phyloP scores from a whole-genome alignment of 2,797 vertebrate genomes.

The Acanthurus tractus region DNA sequence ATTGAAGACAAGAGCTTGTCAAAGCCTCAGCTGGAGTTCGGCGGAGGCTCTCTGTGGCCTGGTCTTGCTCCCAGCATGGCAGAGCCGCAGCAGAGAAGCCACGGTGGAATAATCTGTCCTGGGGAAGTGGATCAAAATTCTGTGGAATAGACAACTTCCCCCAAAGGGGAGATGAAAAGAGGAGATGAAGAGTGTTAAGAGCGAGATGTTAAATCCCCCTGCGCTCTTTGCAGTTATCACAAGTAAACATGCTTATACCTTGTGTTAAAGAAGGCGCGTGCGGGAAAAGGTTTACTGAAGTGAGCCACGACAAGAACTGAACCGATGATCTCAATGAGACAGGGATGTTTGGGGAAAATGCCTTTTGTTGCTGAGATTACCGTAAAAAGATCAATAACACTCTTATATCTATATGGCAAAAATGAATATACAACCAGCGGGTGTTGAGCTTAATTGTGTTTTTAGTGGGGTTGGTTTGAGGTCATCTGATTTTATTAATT shows the following conservation, averaged over 20 bases:
- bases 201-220: constrained; percentile 7
- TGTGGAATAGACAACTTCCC: constrained; percentile 29
- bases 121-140: constrained; percentile 23
- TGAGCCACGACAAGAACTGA: not conserved
- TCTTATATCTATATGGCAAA: not conserved
- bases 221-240: not conserved
- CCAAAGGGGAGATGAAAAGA: constrained; percentile 30
- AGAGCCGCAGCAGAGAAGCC: constrained; percentile 41
- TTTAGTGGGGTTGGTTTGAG: no score
- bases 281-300: not conserved
- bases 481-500: no score
- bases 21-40: constrained; percentile 74
- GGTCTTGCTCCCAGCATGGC: constrained; percentile 58
- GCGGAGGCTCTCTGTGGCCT: constrained; percentile 54
- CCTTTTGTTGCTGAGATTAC: not conserved
- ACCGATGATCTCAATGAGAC: not conserved
- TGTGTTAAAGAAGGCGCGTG: not conserved
- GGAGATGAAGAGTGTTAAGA: constrained; percentile 18
- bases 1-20: constrained; percentile 74
- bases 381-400: not conserved
- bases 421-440: not conserved
- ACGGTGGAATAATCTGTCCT: constrained; percentile 57
- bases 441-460: not conserved
- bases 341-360: no score
- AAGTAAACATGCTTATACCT: not conserved